Conservation (phyloP, 2,113 vertebrate genomes). For the Spermophilus dauricus region DNA sequence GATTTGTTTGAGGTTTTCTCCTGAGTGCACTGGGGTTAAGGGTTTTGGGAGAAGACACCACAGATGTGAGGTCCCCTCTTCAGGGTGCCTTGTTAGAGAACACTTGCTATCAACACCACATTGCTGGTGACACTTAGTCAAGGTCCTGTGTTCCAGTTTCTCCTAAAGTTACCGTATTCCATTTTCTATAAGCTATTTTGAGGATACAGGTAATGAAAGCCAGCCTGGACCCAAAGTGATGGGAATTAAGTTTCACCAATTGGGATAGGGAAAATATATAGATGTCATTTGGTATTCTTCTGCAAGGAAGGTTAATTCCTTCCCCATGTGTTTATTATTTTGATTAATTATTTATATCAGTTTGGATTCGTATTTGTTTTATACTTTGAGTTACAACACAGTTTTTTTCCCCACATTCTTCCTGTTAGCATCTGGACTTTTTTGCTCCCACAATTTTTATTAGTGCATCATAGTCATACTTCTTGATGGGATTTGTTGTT, state of each 20-base stretch:
- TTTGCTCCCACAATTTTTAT: too few species aligned
- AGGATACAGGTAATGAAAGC: not conserved
- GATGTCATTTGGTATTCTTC: not conserved
- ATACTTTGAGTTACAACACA: not conserved
- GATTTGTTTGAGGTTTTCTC: not conserved
- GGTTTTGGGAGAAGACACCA: not conserved
- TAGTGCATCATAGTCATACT: too few species aligned
- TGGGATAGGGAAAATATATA: not conserved
- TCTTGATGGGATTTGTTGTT: too few species aligned
- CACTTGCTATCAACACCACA: not conserved
- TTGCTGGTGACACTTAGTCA: not conserved
- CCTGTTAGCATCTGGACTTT: too few species aligned
- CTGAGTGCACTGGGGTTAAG: not conserved
- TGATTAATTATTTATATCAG: not conserved
- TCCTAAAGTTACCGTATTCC: not conserved
- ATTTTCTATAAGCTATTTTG: not conserved
- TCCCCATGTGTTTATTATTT: not conserved
- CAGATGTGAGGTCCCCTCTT: not conserved
- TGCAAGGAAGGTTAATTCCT: not conserved
- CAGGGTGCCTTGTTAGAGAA: not conserved
- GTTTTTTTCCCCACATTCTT: too few species aligned
- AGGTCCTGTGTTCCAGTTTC: not conserved
- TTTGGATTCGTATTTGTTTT: not conserved
- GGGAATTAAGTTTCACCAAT: not conserved
- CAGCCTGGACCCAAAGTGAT: not conserved